Conservation (phyloP, 2,113 vertebrate genomes). For the Myxocyprinus asiaticus region DNA sequence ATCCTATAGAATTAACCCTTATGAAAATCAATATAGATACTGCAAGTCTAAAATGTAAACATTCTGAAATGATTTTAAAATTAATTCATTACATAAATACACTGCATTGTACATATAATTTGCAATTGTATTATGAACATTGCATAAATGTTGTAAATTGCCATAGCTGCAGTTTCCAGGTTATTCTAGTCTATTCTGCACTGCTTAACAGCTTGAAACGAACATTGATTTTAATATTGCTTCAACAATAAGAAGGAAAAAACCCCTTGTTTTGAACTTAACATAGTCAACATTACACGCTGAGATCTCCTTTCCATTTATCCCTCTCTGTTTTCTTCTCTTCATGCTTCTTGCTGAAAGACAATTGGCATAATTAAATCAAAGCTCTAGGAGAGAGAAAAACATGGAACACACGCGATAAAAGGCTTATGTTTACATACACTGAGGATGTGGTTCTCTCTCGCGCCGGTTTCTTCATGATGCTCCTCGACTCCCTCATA, state of each 20-base stretch:
- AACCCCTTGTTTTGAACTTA: constrained; percentile 58
- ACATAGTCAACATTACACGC: constrained; percentile 47
- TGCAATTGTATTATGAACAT: no score
- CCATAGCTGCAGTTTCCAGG: not conserved
- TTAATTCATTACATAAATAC: no score
- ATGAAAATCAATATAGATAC: no score
- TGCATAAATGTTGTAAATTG: no score
- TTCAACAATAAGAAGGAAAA: constrained; percentile 42
- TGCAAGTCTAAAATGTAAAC: no score
- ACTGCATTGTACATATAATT: no score
- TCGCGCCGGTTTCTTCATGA: constrained; percentile 33
- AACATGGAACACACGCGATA: constrained; percentile 26
- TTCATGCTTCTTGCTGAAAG: constrained; percentile 55
- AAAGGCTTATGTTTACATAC: constrained; percentile 53
- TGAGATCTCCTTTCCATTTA: constrained; percentile 44
- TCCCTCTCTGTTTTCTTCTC: constrained; percentile 53
- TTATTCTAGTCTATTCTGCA: not conserved
- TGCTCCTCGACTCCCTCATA: constrained; percentile 48
- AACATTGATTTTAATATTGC: constrained; percentile 28
- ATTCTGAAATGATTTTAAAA: no score
- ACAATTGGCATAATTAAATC: constrained; percentile 56
- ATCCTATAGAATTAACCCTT: no score
- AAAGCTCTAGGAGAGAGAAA: not conserved
- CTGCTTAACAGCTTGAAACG: constrained; percentile 8
- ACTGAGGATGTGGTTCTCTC: constrained; percentile 29